Percentiles rank a stretch among this genome's conserved stretches.
Conservation (phyloP, 2,113 vertebrate species). For the Lonchura striata region DNA sequence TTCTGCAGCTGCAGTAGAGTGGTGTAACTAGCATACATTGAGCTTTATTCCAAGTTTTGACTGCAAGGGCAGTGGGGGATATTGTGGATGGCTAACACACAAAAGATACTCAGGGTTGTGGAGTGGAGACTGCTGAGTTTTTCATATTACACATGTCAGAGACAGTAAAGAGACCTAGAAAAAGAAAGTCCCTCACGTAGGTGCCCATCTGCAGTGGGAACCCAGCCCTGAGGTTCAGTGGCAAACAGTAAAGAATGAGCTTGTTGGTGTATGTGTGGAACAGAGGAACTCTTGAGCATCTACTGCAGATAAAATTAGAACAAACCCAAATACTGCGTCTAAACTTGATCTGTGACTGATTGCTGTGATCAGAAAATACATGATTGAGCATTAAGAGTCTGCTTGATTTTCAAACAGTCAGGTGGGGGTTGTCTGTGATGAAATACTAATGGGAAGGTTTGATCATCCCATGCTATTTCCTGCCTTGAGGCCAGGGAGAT, state of each 20-base stretch:
- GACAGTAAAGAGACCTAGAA: neutral
- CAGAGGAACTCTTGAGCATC: neutral
- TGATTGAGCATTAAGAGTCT: neutral
- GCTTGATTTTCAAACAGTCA: conserved; percentile 7
- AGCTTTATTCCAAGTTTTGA: conserved; percentile 28
- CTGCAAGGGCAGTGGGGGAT: neutral
- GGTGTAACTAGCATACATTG: conserved; percentile 2
- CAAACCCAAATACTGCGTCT: neutral
- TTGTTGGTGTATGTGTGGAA: neutral
- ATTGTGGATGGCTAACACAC: neutral
- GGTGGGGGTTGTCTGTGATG: neutral
- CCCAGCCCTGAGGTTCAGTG: neutral
- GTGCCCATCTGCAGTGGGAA: neutral
- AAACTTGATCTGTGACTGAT: neutral
- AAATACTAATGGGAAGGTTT: conserved; percentile 15
- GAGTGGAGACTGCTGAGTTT: neutral
- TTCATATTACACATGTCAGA: neutral
- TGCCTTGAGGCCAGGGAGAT: conserved; percentile 22
- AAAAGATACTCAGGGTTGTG: neutral
- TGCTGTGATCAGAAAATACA: neutral
- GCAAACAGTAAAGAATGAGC: neutral
- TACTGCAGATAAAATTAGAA: conserved; percentile 11
- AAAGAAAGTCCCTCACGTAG: neutral
- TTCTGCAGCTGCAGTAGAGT: conserved; percentile 41
- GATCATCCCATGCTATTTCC: conserved; percentile 35